phyloP scores from a whole-genome alignment of 2,797 vertebrate species.

The Leptoclinus maculatus region DNA sequence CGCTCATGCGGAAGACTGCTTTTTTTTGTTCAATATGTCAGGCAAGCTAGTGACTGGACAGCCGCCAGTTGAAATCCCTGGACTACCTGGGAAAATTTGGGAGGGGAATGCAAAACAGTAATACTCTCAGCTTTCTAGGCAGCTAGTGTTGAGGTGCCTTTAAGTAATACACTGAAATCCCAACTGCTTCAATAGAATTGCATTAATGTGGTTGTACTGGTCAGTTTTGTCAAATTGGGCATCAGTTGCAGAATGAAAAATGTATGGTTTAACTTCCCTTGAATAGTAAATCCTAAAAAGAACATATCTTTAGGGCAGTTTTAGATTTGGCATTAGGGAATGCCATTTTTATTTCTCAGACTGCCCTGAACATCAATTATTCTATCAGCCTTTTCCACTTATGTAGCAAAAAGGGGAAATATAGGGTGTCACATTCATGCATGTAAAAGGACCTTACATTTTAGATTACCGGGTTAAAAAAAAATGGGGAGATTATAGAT shows the following conservation, averaged over 20 bases:
- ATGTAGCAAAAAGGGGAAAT: neutral
- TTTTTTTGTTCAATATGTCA: conserved; percentile 22
- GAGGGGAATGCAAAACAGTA: conserved; percentile 33
- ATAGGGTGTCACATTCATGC: neutral
- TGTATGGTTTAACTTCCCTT: neutral
- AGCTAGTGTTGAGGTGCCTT: conserved; percentile 20
- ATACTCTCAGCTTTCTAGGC: neutral
- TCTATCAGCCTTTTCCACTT: neutral
- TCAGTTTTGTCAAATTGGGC: neutral
- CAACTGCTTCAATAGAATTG: neutral
- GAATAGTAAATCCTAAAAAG: neutral
- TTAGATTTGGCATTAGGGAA: neutral
- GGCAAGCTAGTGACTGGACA: conserved; percentile 22
- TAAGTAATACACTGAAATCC: conserved; percentile 22
- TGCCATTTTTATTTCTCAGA: neutral
- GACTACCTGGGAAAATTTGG: conserved; percentile 2
- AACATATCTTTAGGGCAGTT: neutral
- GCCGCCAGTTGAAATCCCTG: conserved; percentile 44
- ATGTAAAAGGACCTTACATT: neutral
- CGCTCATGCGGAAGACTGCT: neutral
- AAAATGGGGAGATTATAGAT: neutral
- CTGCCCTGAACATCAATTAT: neutral
- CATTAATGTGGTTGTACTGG: conserved; percentile 9
- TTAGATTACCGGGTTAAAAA: neutral
- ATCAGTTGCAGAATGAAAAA: conserved; percentile 13